Evolutionary conservation across 2,113 vertebrate species (phyloP).

Genomic region (Turnix velox): DNA sequence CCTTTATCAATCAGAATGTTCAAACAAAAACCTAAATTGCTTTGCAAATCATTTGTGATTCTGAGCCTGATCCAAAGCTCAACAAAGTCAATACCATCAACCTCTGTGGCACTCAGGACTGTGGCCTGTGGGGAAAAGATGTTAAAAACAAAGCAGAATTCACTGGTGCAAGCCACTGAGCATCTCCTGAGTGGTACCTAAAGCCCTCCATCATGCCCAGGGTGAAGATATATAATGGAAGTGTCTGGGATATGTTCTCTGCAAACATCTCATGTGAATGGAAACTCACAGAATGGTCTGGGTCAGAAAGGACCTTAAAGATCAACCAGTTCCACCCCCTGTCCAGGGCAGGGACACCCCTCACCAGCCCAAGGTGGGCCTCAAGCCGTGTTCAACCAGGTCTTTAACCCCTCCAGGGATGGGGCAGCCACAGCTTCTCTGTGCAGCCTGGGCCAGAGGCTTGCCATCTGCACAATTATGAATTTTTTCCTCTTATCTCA

Average conservation of each 20-base stretch:
- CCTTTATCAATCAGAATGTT: neutral
- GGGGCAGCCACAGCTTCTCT: too few species aligned
- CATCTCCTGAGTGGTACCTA: too few species aligned
- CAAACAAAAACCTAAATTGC: neutral
- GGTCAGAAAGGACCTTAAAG: neutral
- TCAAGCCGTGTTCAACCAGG: neutral
- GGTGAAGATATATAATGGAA: neutral
- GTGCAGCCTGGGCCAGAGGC: too few species aligned
- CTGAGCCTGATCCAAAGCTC: neutral
- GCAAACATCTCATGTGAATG: neutral
- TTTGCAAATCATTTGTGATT: neutral
- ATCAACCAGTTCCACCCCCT: neutral
- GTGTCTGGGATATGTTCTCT: fast-evolving
- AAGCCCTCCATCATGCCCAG: neutral
- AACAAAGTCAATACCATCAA: neutral
- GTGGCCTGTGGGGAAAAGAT: neutral
- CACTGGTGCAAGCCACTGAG: neutral
- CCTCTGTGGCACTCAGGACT: neutral
- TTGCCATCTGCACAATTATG: too few species aligned
- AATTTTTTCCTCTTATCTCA: too few species aligned
- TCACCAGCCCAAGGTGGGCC: neutral
- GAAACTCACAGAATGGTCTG: neutral
- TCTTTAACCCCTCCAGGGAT: too few species aligned
- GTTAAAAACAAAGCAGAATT: neutral
- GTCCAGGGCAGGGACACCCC: neutral